Evolutionary conservation across 2,113 vertebrate genomes (phyloP).

Genomic region (Rostratula benghalensis): DNA sequence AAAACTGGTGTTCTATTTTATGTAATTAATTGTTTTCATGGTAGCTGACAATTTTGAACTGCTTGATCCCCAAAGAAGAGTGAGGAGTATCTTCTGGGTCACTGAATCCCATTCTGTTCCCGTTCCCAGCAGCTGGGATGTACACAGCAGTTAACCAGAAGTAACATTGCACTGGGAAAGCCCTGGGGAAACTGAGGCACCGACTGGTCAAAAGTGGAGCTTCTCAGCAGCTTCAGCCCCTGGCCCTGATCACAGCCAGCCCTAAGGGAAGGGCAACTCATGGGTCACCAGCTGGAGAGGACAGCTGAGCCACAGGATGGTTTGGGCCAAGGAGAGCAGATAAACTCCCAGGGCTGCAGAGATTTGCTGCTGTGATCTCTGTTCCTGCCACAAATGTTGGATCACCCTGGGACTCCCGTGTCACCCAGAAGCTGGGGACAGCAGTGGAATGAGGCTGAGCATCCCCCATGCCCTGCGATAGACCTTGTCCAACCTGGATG

Average conservation of each 20-base stretch:
- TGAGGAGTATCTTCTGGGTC: background rate
- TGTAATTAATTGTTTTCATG: fast-evolving
- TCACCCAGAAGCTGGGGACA: background rate
- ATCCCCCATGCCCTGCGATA: fast-evolving
- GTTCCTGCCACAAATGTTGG: background rate
- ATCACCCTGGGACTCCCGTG: background rate
- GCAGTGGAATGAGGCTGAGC: background rate
- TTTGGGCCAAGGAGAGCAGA: background rate
- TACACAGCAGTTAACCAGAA: background rate
- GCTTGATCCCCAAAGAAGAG: background rate
- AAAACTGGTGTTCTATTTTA: background rate
- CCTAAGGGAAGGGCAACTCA: background rate
- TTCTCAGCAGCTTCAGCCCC: background rate
- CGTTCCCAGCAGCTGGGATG: background rate
- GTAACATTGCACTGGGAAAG: background rate
- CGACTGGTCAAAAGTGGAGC: background rate
- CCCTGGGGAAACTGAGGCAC: constrained; percentile 3
- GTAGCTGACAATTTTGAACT: background rate
- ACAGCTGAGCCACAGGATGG: background rate
- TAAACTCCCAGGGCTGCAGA: background rate
- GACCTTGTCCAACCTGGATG: background rate
- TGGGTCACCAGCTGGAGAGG: background rate
- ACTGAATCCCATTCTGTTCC: background rate
- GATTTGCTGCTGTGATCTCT: background rate
- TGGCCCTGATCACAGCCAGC: background rate